Percentiles rank a stretch among this genome's conserved stretches.
Conservation (phyloP, 2,888 invertebrate species). For the Cylloceria caligata region DNA sequence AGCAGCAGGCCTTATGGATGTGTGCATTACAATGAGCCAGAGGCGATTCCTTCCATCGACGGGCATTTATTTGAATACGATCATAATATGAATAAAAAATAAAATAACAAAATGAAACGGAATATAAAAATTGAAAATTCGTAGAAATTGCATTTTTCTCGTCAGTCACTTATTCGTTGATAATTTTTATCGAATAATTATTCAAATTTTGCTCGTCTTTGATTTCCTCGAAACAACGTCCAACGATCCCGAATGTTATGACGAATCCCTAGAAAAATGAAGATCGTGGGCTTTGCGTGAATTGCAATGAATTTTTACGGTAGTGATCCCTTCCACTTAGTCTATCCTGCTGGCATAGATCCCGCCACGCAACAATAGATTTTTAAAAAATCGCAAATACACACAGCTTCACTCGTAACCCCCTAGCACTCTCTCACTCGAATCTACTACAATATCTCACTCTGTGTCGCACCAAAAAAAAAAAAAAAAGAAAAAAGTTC, state of each 20-base stretch:
- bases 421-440: conserved; percentile 13
- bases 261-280: conserved; percentile 4
- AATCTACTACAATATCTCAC: conserved; percentile 18
- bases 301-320: conserved; percentile 9
- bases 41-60: conserved; percentile 13
- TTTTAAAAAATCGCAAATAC: conserved; percentile 7
- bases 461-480: conserved; percentile 27
- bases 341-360: conserved; percentile 32
- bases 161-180: neutral
- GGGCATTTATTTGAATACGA: conserved; percentile 24
- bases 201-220: conserved; percentile 21
- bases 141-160: neutral
- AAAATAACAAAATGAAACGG: neutral
- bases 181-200: neutral
- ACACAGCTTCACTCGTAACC: conserved; percentile 14
- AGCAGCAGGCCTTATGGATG: conserved; percentile 18
- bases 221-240: neutral
- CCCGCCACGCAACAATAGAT: conserved; percentile 12
- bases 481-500: conserved; percentile 5
- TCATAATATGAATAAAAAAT: neutral
- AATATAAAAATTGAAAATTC: neutral
- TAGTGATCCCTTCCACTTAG: conserved; percentile 33
- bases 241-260: conserved; percentile 19
- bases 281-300: conserved; percentile 13
- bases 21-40: conserved; percentile 10